Evolutionary conservation across 2,113 vertebrate genomes (phyloP), one percentile per base, ranked within the genome.

Genomic region (Toxotes chatareus): DNA sequence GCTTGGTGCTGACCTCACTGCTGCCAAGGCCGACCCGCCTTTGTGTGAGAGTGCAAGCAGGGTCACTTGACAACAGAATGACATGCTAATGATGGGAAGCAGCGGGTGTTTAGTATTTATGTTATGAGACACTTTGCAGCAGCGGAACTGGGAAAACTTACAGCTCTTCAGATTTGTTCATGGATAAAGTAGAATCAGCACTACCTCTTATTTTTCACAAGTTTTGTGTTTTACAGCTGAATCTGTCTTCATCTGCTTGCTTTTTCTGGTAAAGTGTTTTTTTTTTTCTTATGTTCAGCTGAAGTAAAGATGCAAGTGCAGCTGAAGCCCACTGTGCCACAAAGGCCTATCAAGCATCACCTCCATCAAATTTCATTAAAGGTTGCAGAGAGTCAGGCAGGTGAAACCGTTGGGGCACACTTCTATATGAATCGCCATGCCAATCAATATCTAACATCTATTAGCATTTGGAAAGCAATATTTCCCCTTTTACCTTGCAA

Each of bases 401-500:
- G 85, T 89, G 83, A 91, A 93, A 87, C 84, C 86, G 76, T 87
- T 71, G 73, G 90, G 82, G 83, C 80, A 76, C 78, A 82, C 80
- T 85, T 85, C 88, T 82, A 64, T 82, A 86, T 71, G 81, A 93
- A 91, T 87, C 79, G 40, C 79, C 79, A 88, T 63, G 89, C 88
- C 90, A 95, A 95, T 95, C 94, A 95, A 95, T 93, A 94, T 87
- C 92, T 91, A 93, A 91, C 93, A 94, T 95, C 90, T 95, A 95
- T 95, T 94, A 93, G 92, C 92, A 92, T 86, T 73, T 89, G 92
- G 86, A 88, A 94, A 93, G 93, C 91, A 95, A 94, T 95, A 95
- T 95, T 95, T 94, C 87, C 91, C 90, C 92, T 94, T 94, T 93
- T 93, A 93, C 92, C 88, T 92, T 90, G 82, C 91, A 92, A 95